Evolutionary conservation across 2,888 invertebrate species (phyloP), one percentile per base, ranked within the genome.

Genomic region (Electrophaes corylata): DNA sequence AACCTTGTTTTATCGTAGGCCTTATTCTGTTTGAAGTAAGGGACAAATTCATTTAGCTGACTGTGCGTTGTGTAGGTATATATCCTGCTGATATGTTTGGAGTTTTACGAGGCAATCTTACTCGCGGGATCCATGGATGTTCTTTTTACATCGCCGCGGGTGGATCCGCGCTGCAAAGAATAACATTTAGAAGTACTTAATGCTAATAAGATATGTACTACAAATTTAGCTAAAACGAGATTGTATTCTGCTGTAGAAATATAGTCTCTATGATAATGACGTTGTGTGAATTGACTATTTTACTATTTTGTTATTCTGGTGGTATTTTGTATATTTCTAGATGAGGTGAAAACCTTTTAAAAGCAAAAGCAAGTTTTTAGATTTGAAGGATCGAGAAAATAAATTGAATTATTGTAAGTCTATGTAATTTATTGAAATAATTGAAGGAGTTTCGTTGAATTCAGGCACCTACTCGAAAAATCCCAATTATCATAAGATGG

Each of bases 51-150:
- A 33, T 40, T 51, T 49, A 33, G 49, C 57, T 56, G 53, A 57
- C 57, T 47, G 31, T 51, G 45, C 56, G 45, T 20, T 37, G 10
- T 39, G 8, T 51, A 54, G 57, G 44, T 46, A 29, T 53, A 53
- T 56, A 8, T 33, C 31, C 18, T 19, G 62, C 62, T 69, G 68
- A 69, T 75, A 73, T 67, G 72, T 70, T 71, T 62, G 66, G 75
- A 74, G 73, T 79, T 84, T 86, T 85, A 86, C 83, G 84, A 85
- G 81, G 81, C 81, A 85, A 87, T 88, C 87, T 88, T 86, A 80
- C 79, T 74, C 79, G 83, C 81, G 80, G 72, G 66, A 67, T 83
- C 81, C 85, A 81, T 81, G 81, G 77, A 75, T 79, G 81, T 79
- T 81, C 85, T 85, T 86, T 85, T 86, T 84, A 81, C 83, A 76